These are phyloP conservation scores for Sciaenops ocellatus DNA, from an alignment of 2,797 vertebrate genomes.

Conservation along the genomic window DNA sequence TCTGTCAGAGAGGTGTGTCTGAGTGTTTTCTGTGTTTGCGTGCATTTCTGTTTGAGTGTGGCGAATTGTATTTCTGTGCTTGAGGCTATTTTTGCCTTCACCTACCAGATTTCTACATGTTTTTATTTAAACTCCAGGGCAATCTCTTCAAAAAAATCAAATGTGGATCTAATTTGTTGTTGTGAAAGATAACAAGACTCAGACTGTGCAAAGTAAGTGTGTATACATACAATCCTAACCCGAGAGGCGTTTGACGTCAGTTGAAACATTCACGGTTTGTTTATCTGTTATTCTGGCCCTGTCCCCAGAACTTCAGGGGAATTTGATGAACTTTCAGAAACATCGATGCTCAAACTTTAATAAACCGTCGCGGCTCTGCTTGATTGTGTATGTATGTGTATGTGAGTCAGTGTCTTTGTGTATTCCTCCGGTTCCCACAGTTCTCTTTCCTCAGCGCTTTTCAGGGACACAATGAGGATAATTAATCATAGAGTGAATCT, in stretches of 20 bases:
- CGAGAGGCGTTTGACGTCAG: conserved; percentile 32
- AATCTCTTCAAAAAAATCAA: conserved; percentile 56
- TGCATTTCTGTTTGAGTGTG: conserved; percentile 31
- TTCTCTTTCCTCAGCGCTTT: conserved; percentile 47
- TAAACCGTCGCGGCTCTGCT: conserved; percentile 30
- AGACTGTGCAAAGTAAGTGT: conserved; percentile 35
- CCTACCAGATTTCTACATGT: conserved; percentile 27
- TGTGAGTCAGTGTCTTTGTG: conserved; percentile 44
- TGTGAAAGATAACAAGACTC: conserved; percentile 46
- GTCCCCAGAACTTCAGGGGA: conserved; percentile 41
- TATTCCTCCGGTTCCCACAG: conserved; percentile 12
- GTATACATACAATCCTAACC: conserved; percentile 22
- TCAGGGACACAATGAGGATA: conserved; percentile 61
- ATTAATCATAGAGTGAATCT: conserved; percentile 74
- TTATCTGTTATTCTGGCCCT: conserved; percentile 10
- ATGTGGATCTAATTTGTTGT: conserved; percentile 59
- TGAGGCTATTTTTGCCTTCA: conserved; percentile 37
- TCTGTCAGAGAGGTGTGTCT: conserved; percentile 28
- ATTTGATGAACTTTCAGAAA: conserved; percentile 46
- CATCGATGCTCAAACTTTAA: conserved; percentile 39
- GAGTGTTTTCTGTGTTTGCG: conserved; percentile 21
- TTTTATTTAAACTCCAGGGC: conserved; percentile 33
- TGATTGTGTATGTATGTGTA: conserved; percentile 31
- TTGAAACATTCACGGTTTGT: conserved; percentile 24
- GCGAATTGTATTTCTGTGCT: conserved; percentile 48